Evolutionary conservation across 2,888 invertebrate species (phyloP), one percentile per base, ranked within the genome.

Genomic region (Schizaphis graminum): DNA sequence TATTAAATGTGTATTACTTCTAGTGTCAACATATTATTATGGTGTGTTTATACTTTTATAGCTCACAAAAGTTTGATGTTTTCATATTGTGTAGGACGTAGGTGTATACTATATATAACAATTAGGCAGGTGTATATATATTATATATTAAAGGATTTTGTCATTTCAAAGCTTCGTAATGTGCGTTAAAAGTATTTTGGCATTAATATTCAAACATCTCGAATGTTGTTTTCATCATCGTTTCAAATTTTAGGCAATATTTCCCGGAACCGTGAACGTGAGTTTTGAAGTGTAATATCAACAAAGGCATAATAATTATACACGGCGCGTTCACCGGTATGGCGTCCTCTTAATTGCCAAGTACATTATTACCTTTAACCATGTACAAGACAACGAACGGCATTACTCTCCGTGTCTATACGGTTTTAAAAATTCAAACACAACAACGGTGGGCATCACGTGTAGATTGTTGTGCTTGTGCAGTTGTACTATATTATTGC

Each of bases 221-320:
- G 21, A 35, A 35, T 35, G 77, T 67, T 67, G 67, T 77, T 77
- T 35, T 13, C 35, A 21, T 35, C 7, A 35, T 35, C 77, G 77
- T 77, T 77, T 77, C 77, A 35, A 35, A 77, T 77, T 77, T 77
- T 77, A 8, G 77, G 35, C 21, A 21, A 35, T 77, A 77, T 77
- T 77, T 35, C 77, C 35, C 77, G 35, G 21, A 77, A 35, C 77
- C 35, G 35, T 35, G 77, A 77, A 35, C 77, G 35, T 41, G 77
- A 35, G 35, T 77, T 77, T 8, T 8, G 21, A 77, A 77, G 77
- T 67, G 67, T 67, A 67, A 16, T 77, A 77, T 77, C 35, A 35
- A 77, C 77, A 77, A 35, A 77, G 35, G 77, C 35, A 77, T 77
- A 77, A 77, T 77, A 77, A 77, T 77, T 77, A 47, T 47, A 77